Evolutionary conservation across 2,888 invertebrate species (phyloP), one percentile per base, ranked within the genome.

Genomic region (Dimorphilus gyrociliatus): DNA sequence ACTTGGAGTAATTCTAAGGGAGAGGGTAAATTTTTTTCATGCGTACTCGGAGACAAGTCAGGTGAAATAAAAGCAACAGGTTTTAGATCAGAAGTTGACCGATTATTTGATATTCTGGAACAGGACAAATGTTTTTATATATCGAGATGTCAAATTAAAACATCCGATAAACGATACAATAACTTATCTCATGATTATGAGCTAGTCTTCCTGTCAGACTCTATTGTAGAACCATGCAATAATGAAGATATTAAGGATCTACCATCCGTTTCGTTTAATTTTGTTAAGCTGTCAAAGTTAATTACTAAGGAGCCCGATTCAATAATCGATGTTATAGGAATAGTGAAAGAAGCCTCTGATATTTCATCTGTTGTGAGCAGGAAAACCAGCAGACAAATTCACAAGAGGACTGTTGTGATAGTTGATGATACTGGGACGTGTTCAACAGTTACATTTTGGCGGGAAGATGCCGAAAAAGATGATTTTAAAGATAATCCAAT

Each of bases 51-150:
- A 37, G 94, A 94, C 61, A 85, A 88, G 48, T 78, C 76, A 36
- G 88, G 90, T 2, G 90, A 92, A 64, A 90, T 94, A 42, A 69
- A 84, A 38, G 80, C 78, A 23, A 90, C 90, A 0, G 86, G 75
- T 2, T 94, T 94, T 56, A 78, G 74, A 44, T 80, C 80, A 32
- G 72, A 75, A 44, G 80, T 78, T 38, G 90, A 90, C 50, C 81
- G 80, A 51, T 92, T 73, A 59, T 88, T 75, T 57, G 78, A 85
- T 46, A 70, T 79, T 67, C 69, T 94, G 44, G 79, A 92, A 71
- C 78, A 82, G n/a, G n/a, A n/a, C n/a, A n/a, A n/a, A n/a, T n/a
- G n/a, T n/a, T n/a, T n/a, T n/a, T n/a, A n/a, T n/a, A 74, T 97
- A 37, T 78, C 78, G 26, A 76, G 76, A 38, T 81, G 80, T 39